Evolutionary conservation across 2,113 vertebrate genomes (phyloP).

Genomic region (Gnathonemus longibarbis): DNA sequence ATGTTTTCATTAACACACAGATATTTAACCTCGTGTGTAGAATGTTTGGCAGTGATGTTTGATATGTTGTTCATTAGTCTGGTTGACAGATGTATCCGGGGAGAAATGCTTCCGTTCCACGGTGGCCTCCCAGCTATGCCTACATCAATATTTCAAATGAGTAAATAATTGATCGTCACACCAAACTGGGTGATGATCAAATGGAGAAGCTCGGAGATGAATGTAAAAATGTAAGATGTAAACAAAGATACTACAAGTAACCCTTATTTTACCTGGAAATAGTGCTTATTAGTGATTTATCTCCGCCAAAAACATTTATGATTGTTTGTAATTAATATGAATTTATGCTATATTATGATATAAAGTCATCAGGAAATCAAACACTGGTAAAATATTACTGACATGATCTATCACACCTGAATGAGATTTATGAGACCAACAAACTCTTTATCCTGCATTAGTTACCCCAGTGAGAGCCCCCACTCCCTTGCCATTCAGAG

Average conservation of each 20-base stretch:
- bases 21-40: background rate
- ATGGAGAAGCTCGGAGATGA: constrained; percentile 51
- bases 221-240: constrained; percentile 54
- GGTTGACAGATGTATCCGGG: constrained; percentile 40
- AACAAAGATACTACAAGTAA: constrained; percentile 57
- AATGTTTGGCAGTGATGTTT: constrained; percentile 9
- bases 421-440: background rate
- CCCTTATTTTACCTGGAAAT: constrained; percentile 39
- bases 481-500: background rate
- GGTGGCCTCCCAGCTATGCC: constrained; percentile 37
- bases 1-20: constrained; percentile 29
- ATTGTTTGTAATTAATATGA: constrained; percentile 24
- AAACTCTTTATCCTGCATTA: background rate
- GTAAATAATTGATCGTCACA: constrained; percentile 69
- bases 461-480: background rate
- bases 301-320: constrained; percentile 32
- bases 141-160: constrained; percentile 60
- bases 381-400: background rate
- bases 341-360: constrained; percentile 36
- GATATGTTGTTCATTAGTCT: constrained; percentile 32
- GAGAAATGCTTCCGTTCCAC: constrained; percentile 43
- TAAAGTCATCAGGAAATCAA: constrained; percentile 17
- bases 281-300: constrained; percentile 29
- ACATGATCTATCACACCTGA: background rate
- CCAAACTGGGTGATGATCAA: constrained; percentile 61